Conservation (phyloP, 2,888 invertebrate species). For the Eucriotettix oculatus region DNA sequence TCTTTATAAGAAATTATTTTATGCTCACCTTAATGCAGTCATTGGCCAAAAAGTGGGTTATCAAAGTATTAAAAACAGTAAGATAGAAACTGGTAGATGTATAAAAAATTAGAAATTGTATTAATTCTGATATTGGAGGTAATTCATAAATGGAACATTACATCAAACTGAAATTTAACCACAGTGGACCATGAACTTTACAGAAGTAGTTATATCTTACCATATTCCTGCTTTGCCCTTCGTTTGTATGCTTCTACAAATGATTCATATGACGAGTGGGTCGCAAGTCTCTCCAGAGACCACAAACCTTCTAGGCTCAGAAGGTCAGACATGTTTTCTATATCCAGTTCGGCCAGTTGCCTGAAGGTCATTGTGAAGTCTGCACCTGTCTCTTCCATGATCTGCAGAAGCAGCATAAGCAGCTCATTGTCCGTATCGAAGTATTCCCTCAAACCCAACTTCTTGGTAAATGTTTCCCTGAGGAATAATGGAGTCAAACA, state of each 20-base stretch:
- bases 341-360: conserved; percentile 34
- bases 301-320: conserved; percentile 29
- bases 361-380: conserved; percentile 45
- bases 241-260: conserved; percentile 34
- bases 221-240: conserved; percentile 18
- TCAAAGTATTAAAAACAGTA: too few species aligned
- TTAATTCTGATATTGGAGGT: too few species aligned
- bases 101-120: too few species aligned
- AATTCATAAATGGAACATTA: too few species aligned
- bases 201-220: not conserved
- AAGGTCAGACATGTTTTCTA: conserved; percentile 28
- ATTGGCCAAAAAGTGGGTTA: too few species aligned
- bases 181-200: too few species aligned
- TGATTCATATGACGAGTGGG: conserved; percentile 30
- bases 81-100: too few species aligned
- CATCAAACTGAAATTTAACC: too few species aligned
- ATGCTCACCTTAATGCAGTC: too few species aligned
- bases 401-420: conserved; percentile 35
- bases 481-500: not conserved
- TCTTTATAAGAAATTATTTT: too few species aligned
- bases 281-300: conserved; percentile 32
- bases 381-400: conserved; percentile 45
- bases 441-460: conserved; percentile 35
- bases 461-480: conserved; percentile 33
- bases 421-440: conserved; percentile 31